These are phyloP conservation scores for Flexamia atlantica DNA, from an alignment of 2,888 invertebrate genomes.

Conservation along the genomic window DNA sequence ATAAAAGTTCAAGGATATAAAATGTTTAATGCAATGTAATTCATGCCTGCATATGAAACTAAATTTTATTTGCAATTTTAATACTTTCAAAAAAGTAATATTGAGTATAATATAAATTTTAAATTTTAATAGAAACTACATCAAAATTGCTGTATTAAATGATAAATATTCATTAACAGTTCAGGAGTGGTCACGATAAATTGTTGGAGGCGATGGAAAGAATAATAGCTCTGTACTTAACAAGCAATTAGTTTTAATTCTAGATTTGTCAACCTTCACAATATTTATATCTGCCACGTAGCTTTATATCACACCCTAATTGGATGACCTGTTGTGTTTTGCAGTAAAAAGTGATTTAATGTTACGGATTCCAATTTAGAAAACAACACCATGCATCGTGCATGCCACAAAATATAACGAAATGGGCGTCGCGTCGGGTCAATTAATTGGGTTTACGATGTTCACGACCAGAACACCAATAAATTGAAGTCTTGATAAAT, in stretches of 20 bases:
- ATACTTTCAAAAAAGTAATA: no score
- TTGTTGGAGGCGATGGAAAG: no score
- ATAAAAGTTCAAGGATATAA: no score
- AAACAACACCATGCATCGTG: slow-evolving; percentile 33
- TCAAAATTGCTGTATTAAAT: no score
- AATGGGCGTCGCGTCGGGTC: slow-evolving; percentile 8
- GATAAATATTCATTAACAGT: no score
- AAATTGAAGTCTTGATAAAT: no score
- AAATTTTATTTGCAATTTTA: no score
- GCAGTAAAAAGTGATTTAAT: slow-evolving; percentile 43
- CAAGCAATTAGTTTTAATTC: background rate
- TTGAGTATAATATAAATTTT: no score
- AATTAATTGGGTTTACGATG: slow-evolving; percentile 35
- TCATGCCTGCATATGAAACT: no score
- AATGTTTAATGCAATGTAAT: no score
- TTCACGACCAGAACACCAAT: background rate
- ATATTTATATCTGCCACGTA: slow-evolving; percentile 32
- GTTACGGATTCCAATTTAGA: slow-evolving; percentile 34
- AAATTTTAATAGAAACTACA: no score
- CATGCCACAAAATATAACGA: slow-evolving; percentile 24
- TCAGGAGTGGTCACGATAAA: no score
- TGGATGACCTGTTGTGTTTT: slow-evolving; percentile 30
- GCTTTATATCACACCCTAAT: slow-evolving; percentile 31
- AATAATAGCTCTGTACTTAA: background rate
- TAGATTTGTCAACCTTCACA: background rate